Evolutionary conservation across 2,888 invertebrate species (phyloP).

Genomic region (Dendrolimus houi): DNA sequence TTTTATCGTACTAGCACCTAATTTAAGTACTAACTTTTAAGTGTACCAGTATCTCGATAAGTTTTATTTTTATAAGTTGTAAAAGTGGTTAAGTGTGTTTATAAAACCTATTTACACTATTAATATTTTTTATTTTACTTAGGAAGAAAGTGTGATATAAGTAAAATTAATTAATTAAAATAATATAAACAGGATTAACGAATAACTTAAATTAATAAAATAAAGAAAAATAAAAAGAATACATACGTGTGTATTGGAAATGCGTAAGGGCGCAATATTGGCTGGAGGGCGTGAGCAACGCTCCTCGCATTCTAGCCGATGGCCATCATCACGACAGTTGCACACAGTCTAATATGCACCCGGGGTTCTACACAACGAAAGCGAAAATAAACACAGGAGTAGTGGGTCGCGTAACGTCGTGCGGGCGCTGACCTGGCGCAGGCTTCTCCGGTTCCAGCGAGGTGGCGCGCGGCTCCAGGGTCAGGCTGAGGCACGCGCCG

Average conservation of each 20-base stretch:
- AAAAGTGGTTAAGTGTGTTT: too few species aligned
- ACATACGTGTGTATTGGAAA: slow-evolving; percentile 69
- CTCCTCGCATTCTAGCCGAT: slow-evolving; percentile 76
- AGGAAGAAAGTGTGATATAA: too few species aligned
- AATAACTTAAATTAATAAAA: slow-evolving; percentile 20
- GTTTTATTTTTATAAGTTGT: too few species aligned
- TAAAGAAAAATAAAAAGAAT: slow-evolving; percentile 54
- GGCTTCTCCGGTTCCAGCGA: slow-evolving; percentile 67
- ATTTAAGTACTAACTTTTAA: too few species aligned
- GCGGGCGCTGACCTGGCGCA: slow-evolving; percentile 76
- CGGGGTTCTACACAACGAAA: slow-evolving; percentile 74
- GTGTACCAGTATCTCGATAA: too few species aligned
- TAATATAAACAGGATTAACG: neutral
- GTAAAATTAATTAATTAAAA: neutral
- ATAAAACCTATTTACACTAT: too few species aligned
- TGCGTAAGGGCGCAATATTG: slow-evolving; percentile 69
- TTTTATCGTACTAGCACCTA: too few species aligned
- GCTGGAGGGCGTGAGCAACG: slow-evolving; percentile 73
- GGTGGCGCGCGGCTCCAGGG: slow-evolving; percentile 70
- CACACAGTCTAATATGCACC: slow-evolving; percentile 65
- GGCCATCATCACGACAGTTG: slow-evolving; percentile 72
- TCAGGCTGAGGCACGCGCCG: slow-evolving; percentile 72
- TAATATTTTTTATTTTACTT: too few species aligned
- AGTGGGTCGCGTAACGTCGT: slow-evolving; percentile 56
- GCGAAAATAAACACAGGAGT: slow-evolving; percentile 75